Percentiles rank a stretch among this genome's conserved stretches.
phyloP scores from a whole-genome alignment of 2,113 vertebrate genomes.

The Cheilinus undulatus region DNA sequence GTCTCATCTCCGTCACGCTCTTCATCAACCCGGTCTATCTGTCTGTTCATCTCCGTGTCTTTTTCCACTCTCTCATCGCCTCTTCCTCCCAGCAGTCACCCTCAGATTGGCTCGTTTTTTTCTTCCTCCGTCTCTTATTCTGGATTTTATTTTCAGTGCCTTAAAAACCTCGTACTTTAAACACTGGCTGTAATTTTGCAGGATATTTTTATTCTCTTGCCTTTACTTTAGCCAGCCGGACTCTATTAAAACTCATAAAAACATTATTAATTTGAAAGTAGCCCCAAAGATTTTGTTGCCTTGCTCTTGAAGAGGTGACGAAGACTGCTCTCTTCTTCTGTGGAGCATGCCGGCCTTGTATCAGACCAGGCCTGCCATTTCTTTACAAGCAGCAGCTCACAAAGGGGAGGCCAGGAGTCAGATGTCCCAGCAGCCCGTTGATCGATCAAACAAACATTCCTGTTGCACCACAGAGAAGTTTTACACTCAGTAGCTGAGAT shows the following conservation, averaged over 20 bases:
- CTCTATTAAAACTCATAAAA: too few species aligned
- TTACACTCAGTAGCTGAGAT: constrained; percentile 30
- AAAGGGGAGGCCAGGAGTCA: too few species aligned
- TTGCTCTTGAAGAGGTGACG: too few species aligned
- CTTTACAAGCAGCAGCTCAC: too few species aligned
- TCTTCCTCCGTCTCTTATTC: background rate
- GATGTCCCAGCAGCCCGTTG: background rate
- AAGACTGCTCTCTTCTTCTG: too few species aligned
- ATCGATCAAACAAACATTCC: constrained; percentile 54
- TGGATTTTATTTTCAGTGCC: background rate
- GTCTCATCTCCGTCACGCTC: constrained; percentile 42
- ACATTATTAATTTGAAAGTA: too few species aligned
- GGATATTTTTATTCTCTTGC: too few species aligned
- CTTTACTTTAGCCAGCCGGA: too few species aligned
- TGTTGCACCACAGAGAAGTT: background rate
- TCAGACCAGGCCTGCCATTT: too few species aligned
- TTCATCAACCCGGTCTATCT: constrained; percentile 52
- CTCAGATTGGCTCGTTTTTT: background rate
- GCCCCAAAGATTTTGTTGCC: too few species aligned
- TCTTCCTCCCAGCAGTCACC: constrained; percentile 41
- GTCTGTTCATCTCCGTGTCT: constrained; percentile 66
- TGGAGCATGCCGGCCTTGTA: too few species aligned
- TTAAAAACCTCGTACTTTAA: background rate
- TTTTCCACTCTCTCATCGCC: constrained; percentile 60
- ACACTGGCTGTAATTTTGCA: too few species aligned